Evolutionary conservation across 2,888 invertebrate species (phyloP).

Genomic region (Pterostichus madidus): DNA sequence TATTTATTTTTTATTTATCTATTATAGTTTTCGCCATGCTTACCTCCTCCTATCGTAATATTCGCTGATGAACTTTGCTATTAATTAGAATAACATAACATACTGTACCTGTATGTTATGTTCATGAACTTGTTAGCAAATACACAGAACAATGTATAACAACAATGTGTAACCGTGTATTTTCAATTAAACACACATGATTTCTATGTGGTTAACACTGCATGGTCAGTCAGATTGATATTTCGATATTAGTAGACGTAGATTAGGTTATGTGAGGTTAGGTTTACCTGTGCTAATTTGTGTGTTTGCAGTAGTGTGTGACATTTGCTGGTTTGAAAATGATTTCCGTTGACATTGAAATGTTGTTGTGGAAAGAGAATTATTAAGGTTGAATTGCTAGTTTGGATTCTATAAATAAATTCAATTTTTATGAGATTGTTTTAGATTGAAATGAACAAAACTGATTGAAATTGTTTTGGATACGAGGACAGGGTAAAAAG

Average conservation of each 20-base stretch:
- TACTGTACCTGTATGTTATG: neutral
- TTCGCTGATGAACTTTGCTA: neutral
- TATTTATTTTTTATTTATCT: too few relatives aligned
- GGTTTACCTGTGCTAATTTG: slow-evolving; percentile 14
- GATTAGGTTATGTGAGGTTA: slow-evolving; percentile 21
- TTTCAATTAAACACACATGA: slow-evolving; percentile 39
- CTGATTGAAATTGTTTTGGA: too few relatives aligned
- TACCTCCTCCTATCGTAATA: too few relatives aligned
- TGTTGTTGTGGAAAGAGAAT: neutral
- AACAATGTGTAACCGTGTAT: slow-evolving; percentile 11
- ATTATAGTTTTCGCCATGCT: too few relatives aligned
- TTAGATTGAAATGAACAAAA: too few relatives aligned
- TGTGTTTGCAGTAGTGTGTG: neutral
- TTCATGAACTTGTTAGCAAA: neutral
- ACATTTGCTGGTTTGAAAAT: neutral
- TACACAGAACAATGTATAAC: slow-evolving; percentile 4
- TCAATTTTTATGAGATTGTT: too few relatives aligned
- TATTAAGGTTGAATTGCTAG: too few relatives aligned
- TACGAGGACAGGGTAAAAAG: too few relatives aligned
- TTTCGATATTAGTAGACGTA: neutral
- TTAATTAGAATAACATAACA: slow-evolving; percentile 24
- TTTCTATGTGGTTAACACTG: neutral
- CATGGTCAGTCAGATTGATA: slow-evolving; percentile 10
- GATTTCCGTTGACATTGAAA: slow-evolving; percentile 38
- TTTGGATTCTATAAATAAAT: too few relatives aligned